Percentiles rank a stretch among this genome's conserved stretches.
Evolutionary conservation across 1,140 invertebrate species (phyloP).

Genomic region (Potamilus streckersoni): DNA sequence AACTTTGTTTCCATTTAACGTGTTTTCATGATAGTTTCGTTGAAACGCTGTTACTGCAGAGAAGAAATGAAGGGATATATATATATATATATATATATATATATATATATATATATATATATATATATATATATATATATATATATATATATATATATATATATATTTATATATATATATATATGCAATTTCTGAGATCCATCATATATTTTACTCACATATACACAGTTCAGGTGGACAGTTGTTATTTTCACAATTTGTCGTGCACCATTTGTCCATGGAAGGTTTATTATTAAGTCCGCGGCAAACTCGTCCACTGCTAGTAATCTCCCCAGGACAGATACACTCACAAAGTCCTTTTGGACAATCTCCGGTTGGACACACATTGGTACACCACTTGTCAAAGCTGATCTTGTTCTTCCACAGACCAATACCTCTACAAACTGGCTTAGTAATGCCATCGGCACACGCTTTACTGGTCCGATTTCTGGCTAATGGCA

Average conservation of each 20-base stretch:
- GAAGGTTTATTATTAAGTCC: constrained; percentile 20
- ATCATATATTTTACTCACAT: constrained; percentile 11
- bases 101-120: no score
- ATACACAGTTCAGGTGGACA: constrained; percentile 30
- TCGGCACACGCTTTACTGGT: constrained; percentile 31
- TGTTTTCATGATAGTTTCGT: no score
- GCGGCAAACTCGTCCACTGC: background rate
- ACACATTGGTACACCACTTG: constrained; percentile 34
- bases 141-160: no score
- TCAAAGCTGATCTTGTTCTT: constrained; percentile 26
- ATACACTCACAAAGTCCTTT: constrained; percentile 34
- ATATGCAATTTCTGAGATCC: no score
- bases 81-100: no score
- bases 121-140: no score
- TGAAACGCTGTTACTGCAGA: no score
- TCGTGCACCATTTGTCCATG: constrained; percentile 38
- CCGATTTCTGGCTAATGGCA: constrained; percentile 8
- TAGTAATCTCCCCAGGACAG: constrained; percentile 15
- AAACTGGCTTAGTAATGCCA: constrained; percentile 32
- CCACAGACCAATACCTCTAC: constrained; percentile 27
- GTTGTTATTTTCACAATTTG: constrained; percentile 31
- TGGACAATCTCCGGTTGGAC: constrained; percentile 36
- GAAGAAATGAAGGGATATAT: no score
- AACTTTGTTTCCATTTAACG: no score
- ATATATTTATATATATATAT: no score